Evolutionary conservation across 2,113 vertebrate genomes (phyloP), one percentile per base, ranked within the genome.

Genomic region (Carettochelys insculpta): DNA sequence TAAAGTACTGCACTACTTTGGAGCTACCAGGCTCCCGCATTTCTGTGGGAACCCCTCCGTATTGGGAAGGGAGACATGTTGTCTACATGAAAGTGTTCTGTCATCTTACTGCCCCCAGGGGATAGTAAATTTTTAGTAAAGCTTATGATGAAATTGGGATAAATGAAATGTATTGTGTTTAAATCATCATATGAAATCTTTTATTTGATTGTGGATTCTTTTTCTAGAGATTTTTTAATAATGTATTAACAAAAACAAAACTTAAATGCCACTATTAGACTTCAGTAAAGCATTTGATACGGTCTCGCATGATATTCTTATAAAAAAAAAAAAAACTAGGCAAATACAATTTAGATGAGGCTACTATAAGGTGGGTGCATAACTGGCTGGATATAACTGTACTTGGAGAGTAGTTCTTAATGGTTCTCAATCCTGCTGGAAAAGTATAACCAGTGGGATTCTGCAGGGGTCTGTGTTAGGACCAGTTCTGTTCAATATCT

Each of bases 41-140:
- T 96, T 76, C 86, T 83, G 77, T 81, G 92, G 91, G 86, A 85
- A 58, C 93, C 77, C 78, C 92, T 82, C 92, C 76, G 48, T 78
- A 41, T 38, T 29, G 68, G 12, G 82, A 92, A 84, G 54, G 5
- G 8, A 80, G 54, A 6, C 53, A 34, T 38, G 29, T 85, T 2
- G 84, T 90, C 94, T 96, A 86, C 41, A 79, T 89, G 92, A 94
- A 25, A 65, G 77, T 9, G 93, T 96, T 95, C 89, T 76, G 90
- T 94, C 48, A 85, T 92, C 86, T 77, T 77, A 47, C 85, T 24
- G 29, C 80, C 86, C 94, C 94, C 76, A 95, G 95, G 92, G 95
- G 95, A 91, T 96, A 95, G 94, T 95, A 87, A 96, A 96, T 96
- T 95, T 94, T 94, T 92, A 94, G 87, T 80, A 90, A 95, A 93